phyloP scores from a whole-genome alignment of 2,113 vertebrate genomes.

The Psettodes erumei region DNA sequence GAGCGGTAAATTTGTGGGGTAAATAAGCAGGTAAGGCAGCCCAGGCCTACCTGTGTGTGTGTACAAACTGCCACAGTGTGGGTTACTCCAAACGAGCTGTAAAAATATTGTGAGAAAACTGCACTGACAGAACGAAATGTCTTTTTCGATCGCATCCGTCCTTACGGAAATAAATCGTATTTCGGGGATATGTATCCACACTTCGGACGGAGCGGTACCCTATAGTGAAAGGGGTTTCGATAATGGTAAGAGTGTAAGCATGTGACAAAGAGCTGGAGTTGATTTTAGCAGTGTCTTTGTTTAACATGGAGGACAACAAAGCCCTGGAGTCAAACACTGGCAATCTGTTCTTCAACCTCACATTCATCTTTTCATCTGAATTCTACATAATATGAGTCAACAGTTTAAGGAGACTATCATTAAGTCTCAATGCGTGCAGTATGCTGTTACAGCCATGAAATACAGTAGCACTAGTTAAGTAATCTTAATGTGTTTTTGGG shows the following conservation, averaged over 20 bases:
- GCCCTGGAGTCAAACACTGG: constrained; percentile 26
- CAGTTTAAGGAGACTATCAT: background rate
- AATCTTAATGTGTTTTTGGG: background rate
- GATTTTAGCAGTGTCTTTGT: constrained; percentile 57
- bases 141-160: constrained; percentile 16
- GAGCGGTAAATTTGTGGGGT: constrained; percentile 34
- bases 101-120: constrained; percentile 22
- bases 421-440: background rate
- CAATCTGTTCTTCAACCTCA: constrained; percentile 31
- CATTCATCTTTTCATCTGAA: constrained; percentile 36
- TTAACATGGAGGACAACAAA: constrained; percentile 48
- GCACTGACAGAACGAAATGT: constrained; percentile 25
- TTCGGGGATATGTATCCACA: constrained; percentile 16
- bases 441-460: background rate
- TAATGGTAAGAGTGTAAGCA: constrained; percentile 37
- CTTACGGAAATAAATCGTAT: constrained; percentile 40
- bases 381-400: constrained; percentile 25
- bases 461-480: background rate
- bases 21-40: constrained; percentile 42
- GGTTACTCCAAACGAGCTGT: constrained; percentile 42
- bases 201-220: background rate
- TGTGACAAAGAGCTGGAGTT: constrained; percentile 43
- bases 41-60: background rate
- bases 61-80: constrained; percentile 28
- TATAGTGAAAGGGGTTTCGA: constrained; percentile 26